Evolutionary conservation across 1,140 invertebrate genomes (phyloP).

Genomic region (Drosophila pseudoobscura): DNA sequence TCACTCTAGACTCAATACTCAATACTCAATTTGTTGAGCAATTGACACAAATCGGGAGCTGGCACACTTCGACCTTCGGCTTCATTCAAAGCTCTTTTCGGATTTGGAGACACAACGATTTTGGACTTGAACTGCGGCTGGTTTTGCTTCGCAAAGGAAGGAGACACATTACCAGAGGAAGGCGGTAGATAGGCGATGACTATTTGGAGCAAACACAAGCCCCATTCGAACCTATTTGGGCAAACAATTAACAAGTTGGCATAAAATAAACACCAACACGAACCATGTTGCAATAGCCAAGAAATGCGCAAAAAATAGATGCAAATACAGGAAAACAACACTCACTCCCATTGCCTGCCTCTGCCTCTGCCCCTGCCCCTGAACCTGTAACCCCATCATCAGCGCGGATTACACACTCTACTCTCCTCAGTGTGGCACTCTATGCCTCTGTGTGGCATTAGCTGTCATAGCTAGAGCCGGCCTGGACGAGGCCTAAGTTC

Average conservation of each 20-base stretch:
- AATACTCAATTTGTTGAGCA: conserved; percentile 46
- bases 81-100: conserved; percentile 20
- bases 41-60: conserved; percentile 59
- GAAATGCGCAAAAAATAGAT: conserved; percentile 20
- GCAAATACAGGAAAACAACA: conserved; percentile 11
- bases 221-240: conserved; percentile 29
- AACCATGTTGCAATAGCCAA: conserved; percentile 27
- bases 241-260: conserved; percentile 42
- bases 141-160: conserved; percentile 1
- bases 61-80: conserved; percentile 49
- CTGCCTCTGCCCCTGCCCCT: conserved; percentile 37
- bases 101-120: conserved; percentile 3
- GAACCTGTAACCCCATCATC: conserved; percentile 52
- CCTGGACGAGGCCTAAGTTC: conserved; percentile 53
- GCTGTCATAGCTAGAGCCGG: conserved; percentile 22
- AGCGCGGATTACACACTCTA: conserved; percentile 28
- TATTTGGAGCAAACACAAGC: conserved; percentile 41
- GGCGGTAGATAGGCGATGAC: conserved; percentile 23
- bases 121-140: conserved; percentile 43
- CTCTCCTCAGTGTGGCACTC: background rate
- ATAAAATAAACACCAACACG: conserved; percentile 17
- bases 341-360: conserved; percentile 37
- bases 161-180: background rate
- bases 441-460: conserved; percentile 15
- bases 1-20: too few species aligned